Evolutionary conservation across 2,113 vertebrate genomes (phyloP).

Genomic region (Cettia cetti): DNA sequence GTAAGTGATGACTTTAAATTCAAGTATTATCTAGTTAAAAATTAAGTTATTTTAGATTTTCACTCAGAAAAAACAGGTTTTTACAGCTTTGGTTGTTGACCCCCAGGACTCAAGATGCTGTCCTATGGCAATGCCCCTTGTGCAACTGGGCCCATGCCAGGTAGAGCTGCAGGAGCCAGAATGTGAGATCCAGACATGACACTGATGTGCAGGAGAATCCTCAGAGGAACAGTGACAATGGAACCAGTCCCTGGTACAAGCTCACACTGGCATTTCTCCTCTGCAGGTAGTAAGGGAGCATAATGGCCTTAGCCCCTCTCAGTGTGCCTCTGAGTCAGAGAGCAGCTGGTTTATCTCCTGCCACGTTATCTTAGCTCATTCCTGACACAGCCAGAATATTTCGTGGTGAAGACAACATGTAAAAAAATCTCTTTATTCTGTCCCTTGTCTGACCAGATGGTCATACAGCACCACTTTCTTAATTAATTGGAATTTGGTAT

Average conservation of each 20-base stretch:
- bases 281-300: background rate
- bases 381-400: constrained; percentile 3
- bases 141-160: background rate
- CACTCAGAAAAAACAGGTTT: fast-evolving
- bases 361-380: constrained; percentile 19
- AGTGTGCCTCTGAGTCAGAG: background rate
- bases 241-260: background rate
- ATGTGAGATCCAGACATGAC: background rate
- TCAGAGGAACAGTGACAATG: background rate
- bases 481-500: constrained; percentile 32
- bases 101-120: background rate
- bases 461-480: background rate
- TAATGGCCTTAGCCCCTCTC: background rate
- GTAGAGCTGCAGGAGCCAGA: background rate
- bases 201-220: background rate
- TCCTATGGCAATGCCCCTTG: background rate
- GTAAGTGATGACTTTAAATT: background rate
- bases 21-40: background rate
- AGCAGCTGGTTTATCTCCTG: background rate
- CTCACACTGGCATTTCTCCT: background rate
- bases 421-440: background rate
- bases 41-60: background rate
- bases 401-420: background rate
- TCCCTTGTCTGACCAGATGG: constrained; percentile 5
- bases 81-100: background rate